These are phyloP conservation scores for Valencia hispanica DNA, from an alignment of 2,797 vertebrate genomes.

Conservation along the genomic window DNA sequence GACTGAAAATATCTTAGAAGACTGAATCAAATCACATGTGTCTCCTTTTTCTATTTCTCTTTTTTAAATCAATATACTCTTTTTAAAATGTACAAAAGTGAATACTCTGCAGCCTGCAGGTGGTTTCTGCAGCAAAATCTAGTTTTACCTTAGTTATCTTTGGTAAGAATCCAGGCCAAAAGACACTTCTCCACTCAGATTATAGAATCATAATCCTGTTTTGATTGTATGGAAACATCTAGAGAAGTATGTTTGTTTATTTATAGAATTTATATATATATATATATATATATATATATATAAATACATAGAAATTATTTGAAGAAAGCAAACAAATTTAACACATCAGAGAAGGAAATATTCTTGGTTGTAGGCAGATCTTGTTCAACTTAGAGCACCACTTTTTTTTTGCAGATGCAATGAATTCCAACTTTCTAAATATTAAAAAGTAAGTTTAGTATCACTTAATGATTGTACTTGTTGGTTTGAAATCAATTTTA, in stretches of 20 bases:
- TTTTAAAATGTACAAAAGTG: not conserved
- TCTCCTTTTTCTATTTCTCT: not conserved
- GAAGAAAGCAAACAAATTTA: not conserved
- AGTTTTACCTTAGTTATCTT: not conserved
- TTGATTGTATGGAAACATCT: not conserved
- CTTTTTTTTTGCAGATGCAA: conserved; percentile 10
- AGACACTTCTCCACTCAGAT: not conserved
- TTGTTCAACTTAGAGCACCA: not conserved
- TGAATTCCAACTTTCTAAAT: conserved; percentile 25
- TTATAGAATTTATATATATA: no score
- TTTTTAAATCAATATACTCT: not conserved
- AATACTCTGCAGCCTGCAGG: not conserved
- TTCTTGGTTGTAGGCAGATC: not conserved
- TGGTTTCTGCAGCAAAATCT: not conserved
- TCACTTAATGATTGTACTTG: conserved; percentile 31
- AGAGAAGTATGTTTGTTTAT: not conserved
- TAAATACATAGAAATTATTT: no score
- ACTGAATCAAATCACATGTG: not conserved
- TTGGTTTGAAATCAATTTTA: conserved; percentile 13
- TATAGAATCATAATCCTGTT: not conserved
- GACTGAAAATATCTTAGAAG: conserved; percentile 13
- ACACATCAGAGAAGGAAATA: not conserved
- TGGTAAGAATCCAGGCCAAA: not conserved
- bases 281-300: no score
- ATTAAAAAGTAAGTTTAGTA: conserved; percentile 32